phyloP scores from a whole-genome alignment of 2,113 vertebrate species.

The Isichthys henryi region DNA sequence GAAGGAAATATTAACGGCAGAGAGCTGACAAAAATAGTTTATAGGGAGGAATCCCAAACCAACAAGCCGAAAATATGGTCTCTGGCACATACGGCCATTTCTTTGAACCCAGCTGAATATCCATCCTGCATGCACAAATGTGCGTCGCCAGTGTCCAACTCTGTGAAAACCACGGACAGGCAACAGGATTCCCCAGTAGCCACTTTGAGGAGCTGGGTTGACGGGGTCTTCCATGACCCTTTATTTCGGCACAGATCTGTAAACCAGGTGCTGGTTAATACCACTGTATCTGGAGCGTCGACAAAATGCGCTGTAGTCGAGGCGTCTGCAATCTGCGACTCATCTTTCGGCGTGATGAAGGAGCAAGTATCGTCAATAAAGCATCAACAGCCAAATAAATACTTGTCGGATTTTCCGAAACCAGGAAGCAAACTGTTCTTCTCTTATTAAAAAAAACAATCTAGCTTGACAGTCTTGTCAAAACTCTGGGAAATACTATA shows the following conservation, averaged over 20 bases:
- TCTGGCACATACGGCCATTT: conserved; percentile 82
- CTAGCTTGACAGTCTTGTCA: neutral
- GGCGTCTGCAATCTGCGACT: conserved; percentile 61
- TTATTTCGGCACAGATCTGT: conserved; percentile 81
- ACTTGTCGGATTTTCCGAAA: conserved; percentile 60
- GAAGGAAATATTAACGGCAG: conserved; percentile 44
- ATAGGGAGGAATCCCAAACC: conserved; percentile 49
- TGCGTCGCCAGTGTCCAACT: conserved; percentile 42
- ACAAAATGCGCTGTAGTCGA: conserved; percentile 57
- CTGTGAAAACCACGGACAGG: conserved; percentile 57
- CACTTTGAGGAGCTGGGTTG: conserved; percentile 95
- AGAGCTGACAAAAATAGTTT: conserved; percentile 61
- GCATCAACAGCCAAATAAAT: conserved; percentile 55
- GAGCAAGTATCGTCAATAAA: conserved; percentile 58
- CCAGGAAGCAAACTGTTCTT: conserved; percentile 70
- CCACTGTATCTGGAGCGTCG: conserved; percentile 73
- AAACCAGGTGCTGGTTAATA: conserved; percentile 69
- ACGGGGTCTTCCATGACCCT: conserved; percentile 89
- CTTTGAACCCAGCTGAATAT: conserved; percentile 76
- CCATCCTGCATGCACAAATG: conserved; percentile 84
- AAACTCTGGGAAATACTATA: conserved; percentile 5
- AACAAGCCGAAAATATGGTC: conserved; percentile 92
- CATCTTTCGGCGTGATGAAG: conserved; percentile 49
- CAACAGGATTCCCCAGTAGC: conserved; percentile 86
- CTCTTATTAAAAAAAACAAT: conserved; percentile 42